phyloP scores from a whole-genome alignment of 2,113 vertebrate species.

The Pangasianodon gigas region DNA sequence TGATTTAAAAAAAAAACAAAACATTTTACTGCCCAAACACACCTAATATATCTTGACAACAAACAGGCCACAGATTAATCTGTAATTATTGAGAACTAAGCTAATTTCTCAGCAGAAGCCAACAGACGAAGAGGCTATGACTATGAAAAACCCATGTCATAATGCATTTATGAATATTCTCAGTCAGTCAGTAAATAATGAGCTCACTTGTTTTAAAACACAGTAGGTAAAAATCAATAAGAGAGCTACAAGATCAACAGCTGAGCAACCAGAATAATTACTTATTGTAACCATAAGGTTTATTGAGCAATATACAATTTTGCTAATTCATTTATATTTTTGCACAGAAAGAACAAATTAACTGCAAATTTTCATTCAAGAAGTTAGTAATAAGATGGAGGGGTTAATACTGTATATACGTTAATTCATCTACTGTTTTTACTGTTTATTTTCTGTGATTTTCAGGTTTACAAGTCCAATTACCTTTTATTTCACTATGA shows the following conservation, averaged over 20 bases:
- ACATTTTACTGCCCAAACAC: neutral
- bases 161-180: neutral
- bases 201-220: conserved; percentile 15
- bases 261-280: neutral
- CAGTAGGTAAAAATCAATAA: neutral
- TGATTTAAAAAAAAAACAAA: neutral
- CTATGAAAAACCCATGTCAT: neutral
- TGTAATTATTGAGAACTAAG: neutral
- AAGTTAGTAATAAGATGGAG: neutral
- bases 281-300: neutral
- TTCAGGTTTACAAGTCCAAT: neutral
- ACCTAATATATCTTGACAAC: neutral
- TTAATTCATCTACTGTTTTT: neutral
- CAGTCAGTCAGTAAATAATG: neutral
- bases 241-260: neutral
- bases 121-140: neutral
- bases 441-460: neutral
- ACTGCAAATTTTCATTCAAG: neutral
- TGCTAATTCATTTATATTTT: neutral
- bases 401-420: neutral
- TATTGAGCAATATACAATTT: neutral
- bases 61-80: neutral
- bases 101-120: neutral
- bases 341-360: neutral
- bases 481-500: neutral